A percentile compares a stretch with the other conserved stretches of the same genome.
Evolutionary conservation across 2,797 vertebrate genomes (phyloP).

Genomic region (Spheniscus humboldti): DNA sequence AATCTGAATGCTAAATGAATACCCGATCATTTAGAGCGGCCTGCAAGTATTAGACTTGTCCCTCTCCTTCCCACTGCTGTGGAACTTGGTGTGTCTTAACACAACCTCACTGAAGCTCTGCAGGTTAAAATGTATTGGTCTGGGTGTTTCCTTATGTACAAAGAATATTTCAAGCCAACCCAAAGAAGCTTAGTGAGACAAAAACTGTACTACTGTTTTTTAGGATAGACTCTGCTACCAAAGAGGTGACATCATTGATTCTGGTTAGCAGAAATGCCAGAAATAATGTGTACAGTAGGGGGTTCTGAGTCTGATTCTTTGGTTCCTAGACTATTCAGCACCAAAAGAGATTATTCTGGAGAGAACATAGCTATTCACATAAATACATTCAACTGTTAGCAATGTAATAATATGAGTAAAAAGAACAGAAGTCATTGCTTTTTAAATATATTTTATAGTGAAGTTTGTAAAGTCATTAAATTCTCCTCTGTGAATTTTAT

Average conservation of each 20-base stretch:
- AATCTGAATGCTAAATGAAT: neutral
- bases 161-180: neutral
- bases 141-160: neutral
- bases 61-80: neutral
- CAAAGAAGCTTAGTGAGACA: neutral
- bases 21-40: neutral
- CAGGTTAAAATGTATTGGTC: neutral
- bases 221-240: neutral
- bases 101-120: neutral
- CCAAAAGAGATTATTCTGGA: neutral
- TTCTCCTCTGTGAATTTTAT: neutral
- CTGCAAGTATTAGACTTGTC: neutral
- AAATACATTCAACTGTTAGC: neutral
- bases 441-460: neutral
- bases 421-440: neutral
- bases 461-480: neutral
- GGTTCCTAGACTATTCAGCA: neutral
- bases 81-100: neutral
- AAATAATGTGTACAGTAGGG: neutral
- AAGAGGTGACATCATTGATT: neutral
- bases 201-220: neutral
- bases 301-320: neutral
- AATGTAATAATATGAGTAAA: neutral
- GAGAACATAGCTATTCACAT: neutral
- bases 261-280: neutral